Evolutionary conservation across 2,113 vertebrate species (phyloP), one percentile per base, ranked within the genome.

Genomic region (Pipa parva): DNA sequence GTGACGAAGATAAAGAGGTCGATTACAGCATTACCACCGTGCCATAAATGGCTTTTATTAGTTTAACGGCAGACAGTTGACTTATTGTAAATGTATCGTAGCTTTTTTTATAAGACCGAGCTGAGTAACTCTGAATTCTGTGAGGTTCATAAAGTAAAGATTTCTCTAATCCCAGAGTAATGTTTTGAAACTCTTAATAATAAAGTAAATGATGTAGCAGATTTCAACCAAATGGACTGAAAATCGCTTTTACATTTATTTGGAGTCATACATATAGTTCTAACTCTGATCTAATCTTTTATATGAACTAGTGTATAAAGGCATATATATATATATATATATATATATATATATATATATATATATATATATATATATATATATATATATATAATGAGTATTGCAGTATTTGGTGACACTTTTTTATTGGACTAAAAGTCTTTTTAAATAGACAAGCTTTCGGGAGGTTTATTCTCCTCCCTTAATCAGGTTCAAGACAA

Each of bases 1-100:
- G 57, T 60, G 57, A 68, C 24, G 18, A 37, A 59, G 56, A 68
- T 51, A 67, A 49, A 59, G 57, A 39, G 8, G 36, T 28, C 48
- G n/a, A 13, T 59, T 60, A 68, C 31, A n/a, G 31, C 15, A 12
- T 36, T 59, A 36, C 56, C 64, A 27, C 28, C 48, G 12, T 13
- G 7, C 37, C 5, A 13, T 27, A 15, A 17, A 56, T 21, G 48
- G 45, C 37, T 13, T 51, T 21, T 26, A 24, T 45, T 51, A 59
- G 48, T 18, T 20, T 28, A 48, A 48, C 24, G 20, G 59, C 26
- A 61, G 25, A 61, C 59, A 36, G 61, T 51, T 63, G 48, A 31
- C 11, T 37, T 58, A 58, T 29, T 36, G 55, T 58, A n/a, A 33
- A 20, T 55, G 52, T 29, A 18, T 5, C 4, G 10, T 5, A 12